phyloP scores from a whole-genome alignment of 2,888 invertebrate genomes.

The Tipula confusa region DNA sequence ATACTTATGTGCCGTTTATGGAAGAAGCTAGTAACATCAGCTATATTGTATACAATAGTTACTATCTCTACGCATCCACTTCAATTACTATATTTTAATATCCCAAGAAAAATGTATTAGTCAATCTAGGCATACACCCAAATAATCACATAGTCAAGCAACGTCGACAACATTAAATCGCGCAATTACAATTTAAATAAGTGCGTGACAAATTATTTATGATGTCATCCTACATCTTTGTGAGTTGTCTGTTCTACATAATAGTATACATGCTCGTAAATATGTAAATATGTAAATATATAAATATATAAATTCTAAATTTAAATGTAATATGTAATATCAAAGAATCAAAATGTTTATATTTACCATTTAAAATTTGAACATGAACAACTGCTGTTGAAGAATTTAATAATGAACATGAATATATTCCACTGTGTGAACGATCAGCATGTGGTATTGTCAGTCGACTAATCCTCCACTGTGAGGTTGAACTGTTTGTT shows the following conservation, averaged over 20 bases:
- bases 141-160: too few relatives aligned
- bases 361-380: conserved; percentile 64
- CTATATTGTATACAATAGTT: too few relatives aligned
- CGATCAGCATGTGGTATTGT: conserved; percentile 56
- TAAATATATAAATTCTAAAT: neutral
- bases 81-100: too few relatives aligned
- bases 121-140: too few relatives aligned
- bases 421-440: conserved; percentile 62
- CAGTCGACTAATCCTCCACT: conserved; percentile 45
- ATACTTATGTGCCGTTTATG: too few relatives aligned
- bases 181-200: neutral
- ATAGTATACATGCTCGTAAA: too few relatives aligned
- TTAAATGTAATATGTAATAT: neutral
- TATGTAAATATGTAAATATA: neutral
- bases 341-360: neutral
- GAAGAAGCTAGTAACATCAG: too few relatives aligned
- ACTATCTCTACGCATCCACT: too few relatives aligned
- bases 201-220: neutral
- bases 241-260: too few relatives aligned
- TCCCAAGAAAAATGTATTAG: too few relatives aligned
- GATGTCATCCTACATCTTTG: neutral
- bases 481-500: conserved; percentile 42
- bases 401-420: conserved; percentile 60
- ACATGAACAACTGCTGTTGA: conserved; percentile 62
- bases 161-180: neutral